Evolutionary conservation across 2,888 invertebrate species (phyloP), one percentile per base, ranked within the genome.

Genomic region (Allygus modestus): DNA sequence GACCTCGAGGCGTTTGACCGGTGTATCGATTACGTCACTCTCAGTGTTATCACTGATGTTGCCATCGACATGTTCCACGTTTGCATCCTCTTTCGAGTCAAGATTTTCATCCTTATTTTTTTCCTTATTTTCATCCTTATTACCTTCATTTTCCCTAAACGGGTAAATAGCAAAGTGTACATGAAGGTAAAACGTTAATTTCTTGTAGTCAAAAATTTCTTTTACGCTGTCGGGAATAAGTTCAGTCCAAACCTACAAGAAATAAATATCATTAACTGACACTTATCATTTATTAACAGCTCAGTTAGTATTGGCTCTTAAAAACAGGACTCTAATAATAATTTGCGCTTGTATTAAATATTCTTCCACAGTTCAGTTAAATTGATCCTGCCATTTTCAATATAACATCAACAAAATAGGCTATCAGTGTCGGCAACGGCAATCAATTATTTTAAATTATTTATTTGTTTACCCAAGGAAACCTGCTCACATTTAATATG

Each of bases 131-230:
- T 83, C 73, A 23, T 87, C n/a, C 87, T 84, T 46, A 83, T 58
- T 46, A 28, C 81, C 79, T 84, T 58, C 43, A 15, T n/a, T 77
- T 31, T 37, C n/a, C 41, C 88, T 88, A 65, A 88, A 88, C 17
- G 90, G 89, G 37, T 89, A 82, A 33, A 89, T 88, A 28, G 89
- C 89, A 86, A 90, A 90, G 87, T 90, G 89, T 11, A 90, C 88
- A 81, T 90, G 88, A 26, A 90, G 87, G 73, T 90, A 89, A 83
- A 90, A 89, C 1, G 90, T 90, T 43, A 90, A 86, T 54, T 89
- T 88, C 87, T 89, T 89, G 84, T 89, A 90, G 43, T 89, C 89
- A 41, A 87, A 87, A 1, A 86, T 86, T 41, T 88, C 86, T 87
- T 88, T 89, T 23, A 88, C 87, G 46, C 85, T 84, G 17, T 86